phyloP scores from a whole-genome alignment of 2,797 vertebrate genomes.

The Leptoclinus maculatus region DNA sequence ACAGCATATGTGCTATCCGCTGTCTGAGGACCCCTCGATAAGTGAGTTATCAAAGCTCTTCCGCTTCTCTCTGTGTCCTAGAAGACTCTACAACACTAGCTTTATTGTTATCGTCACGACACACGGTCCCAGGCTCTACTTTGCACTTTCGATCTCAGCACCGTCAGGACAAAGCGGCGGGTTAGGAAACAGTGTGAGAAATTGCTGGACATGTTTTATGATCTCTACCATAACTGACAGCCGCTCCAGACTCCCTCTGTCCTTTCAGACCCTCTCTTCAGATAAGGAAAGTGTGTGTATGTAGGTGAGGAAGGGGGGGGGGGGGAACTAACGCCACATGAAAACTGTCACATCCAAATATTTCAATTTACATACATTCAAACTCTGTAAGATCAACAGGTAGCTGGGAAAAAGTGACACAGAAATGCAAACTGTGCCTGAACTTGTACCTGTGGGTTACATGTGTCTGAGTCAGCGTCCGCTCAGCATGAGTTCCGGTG shows the following conservation, averaged over 20 bases:
- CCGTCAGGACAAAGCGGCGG: constrained; percentile 18
- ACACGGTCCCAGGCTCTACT: constrained; percentile 55
- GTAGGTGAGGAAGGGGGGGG: background rate
- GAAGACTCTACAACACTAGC: constrained; percentile 26
- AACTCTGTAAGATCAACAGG: background rate
- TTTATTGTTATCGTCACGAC: constrained; percentile 55
- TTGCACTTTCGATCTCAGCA: constrained; percentile 60
- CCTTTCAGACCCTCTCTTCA: background rate
- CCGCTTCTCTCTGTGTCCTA: constrained; percentile 29
- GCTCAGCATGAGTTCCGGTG: background rate
- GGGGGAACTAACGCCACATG: background rate
- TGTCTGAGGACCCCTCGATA: constrained; percentile 56
- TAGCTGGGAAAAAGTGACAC: background rate
- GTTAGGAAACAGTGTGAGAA: constrained; percentile 34
- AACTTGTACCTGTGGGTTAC: background rate
- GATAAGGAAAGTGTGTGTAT: background rate
- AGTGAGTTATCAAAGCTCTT: constrained; percentile 61
- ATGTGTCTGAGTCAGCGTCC: background rate
- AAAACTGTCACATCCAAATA: constrained; percentile 27
- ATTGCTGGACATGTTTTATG: background rate
- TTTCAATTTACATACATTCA: too few relatives aligned
- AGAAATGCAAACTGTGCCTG: background rate
- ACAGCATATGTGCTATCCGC: constrained; percentile 12
- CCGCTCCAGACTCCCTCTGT: background rate
- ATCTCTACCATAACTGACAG: constrained; percentile 1